phyloP scores from a whole-genome alignment of 2,888 invertebrate species.

The Kryphioiulus occultus region DNA sequence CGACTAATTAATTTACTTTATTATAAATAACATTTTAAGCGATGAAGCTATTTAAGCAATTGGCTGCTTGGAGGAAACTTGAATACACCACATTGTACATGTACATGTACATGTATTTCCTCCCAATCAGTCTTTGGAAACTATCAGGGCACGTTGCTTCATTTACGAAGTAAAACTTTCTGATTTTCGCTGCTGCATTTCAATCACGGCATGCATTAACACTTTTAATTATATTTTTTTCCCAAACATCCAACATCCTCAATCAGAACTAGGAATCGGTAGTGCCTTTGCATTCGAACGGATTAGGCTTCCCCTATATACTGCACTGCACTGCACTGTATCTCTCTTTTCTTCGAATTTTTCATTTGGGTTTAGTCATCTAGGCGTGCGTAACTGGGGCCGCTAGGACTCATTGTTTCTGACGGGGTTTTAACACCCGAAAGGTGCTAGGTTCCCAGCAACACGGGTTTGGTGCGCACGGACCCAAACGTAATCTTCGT shows the following conservation, averaged over 20 bases:
- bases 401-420: not conserved
- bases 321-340: not conserved
- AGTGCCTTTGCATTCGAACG: not conserved
- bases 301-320: not conserved
- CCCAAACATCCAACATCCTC: not conserved
- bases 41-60: too few relatives aligned
- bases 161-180: too few relatives aligned
- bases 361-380: not conserved
- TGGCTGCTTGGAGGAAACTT: too few relatives aligned
- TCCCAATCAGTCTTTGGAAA: too few relatives aligned
- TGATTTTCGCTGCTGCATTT: too few relatives aligned
- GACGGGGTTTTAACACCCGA: conserved; percentile 2
- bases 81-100: too few relatives aligned
- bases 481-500: conserved; percentile 21
- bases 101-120: too few relatives aligned
- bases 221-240: not conserved
- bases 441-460: conserved; percentile 40
- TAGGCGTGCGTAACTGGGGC: conserved; percentile 35
- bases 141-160: too few relatives aligned
- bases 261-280: not conserved
- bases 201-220: not conserved
- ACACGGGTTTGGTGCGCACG: conserved; percentile 15
- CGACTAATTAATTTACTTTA: too few relatives aligned
- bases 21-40: too few relatives aligned
- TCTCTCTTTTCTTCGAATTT: not conserved